Conservation (phyloP, 2,113 vertebrate species). For the Phalacrocorax pelagicus region DNA sequence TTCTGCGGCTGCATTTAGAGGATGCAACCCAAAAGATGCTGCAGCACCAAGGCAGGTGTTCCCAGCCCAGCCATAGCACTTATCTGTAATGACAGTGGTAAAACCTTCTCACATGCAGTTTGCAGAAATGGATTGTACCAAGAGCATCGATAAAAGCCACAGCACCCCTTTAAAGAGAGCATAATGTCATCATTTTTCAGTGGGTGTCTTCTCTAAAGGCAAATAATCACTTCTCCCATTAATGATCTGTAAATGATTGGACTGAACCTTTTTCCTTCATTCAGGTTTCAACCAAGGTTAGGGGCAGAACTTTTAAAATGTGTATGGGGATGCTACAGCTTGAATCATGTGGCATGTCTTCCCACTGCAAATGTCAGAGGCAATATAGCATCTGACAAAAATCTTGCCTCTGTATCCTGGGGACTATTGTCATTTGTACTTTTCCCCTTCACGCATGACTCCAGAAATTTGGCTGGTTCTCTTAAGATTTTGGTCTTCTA, state of each 20-base stretch:
- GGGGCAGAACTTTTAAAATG: background rate
- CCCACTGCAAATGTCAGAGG: background rate
- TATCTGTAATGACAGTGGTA: background rate
- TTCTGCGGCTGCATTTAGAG: background rate
- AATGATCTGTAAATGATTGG: background rate
- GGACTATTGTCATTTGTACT: background rate
- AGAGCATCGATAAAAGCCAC: background rate
- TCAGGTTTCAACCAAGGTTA: background rate
- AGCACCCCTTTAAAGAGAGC: constrained; percentile 1
- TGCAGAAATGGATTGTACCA: constrained; percentile 19
- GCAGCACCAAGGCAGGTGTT: background rate
- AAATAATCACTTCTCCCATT: constrained; percentile 29
- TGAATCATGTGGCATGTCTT: background rate
- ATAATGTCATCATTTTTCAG: constrained; percentile 46
- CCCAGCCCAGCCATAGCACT: background rate
- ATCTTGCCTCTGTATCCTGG: background rate
- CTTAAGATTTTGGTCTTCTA: background rate
- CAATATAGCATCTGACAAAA: background rate
- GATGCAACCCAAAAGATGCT: background rate
- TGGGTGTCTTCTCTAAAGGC: constrained; percentile 35
- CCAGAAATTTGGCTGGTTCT: background rate
- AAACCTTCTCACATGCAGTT: background rate
- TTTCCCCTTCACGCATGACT: background rate
- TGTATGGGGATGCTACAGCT: background rate
- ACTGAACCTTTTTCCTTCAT: background rate